Evolutionary conservation across 2,797 vertebrate genomes (phyloP).

Genomic region (Odontamblyopus rebecca): DNA sequence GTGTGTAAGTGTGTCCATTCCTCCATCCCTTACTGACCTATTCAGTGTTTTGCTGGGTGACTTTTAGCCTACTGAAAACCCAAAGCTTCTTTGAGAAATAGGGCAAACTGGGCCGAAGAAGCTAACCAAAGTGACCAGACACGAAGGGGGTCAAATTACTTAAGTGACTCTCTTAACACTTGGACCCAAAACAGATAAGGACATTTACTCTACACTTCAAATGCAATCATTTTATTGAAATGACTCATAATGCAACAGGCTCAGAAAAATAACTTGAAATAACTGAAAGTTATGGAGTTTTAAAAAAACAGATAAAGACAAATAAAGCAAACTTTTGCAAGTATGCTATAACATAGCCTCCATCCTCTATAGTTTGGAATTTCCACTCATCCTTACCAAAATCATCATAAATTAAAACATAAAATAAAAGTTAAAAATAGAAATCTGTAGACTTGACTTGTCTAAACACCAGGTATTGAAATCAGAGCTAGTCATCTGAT

Average conservation of each 20-base stretch:
- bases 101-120: slow-evolving; percentile 25
- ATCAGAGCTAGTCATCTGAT: slow-evolving; percentile 64
- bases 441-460: slow-evolving; percentile 58
- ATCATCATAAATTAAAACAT: neutral
- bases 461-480: slow-evolving; percentile 48
- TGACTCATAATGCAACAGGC: neutral
- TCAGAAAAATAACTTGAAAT: neutral
- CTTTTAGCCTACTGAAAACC: slow-evolving; percentile 20
- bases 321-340: neutral
- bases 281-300: neutral
- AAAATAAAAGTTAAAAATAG: slow-evolving; percentile 10
- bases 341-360: too few species aligned
- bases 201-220: slow-evolving; percentile 22
- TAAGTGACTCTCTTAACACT: slow-evolving; percentile 36
- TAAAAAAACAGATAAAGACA: neutral
- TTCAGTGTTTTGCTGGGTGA: slow-evolving; percentile 33
- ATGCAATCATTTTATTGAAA: slow-evolving; percentile 1
- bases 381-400: neutral
- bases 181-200: slow-evolving; percentile 21
- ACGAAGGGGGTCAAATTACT: slow-evolving; percentile 31
- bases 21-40: slow-evolving; percentile 20
- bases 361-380: neutral
- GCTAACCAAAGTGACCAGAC: slow-evolving; percentile 28
- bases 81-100: slow-evolving; percentile 24
- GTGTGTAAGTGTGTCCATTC: slow-evolving; percentile 19